Conservation (phyloP, 2,797 vertebrate genomes). For the Phoebastria nigripes region DNA sequence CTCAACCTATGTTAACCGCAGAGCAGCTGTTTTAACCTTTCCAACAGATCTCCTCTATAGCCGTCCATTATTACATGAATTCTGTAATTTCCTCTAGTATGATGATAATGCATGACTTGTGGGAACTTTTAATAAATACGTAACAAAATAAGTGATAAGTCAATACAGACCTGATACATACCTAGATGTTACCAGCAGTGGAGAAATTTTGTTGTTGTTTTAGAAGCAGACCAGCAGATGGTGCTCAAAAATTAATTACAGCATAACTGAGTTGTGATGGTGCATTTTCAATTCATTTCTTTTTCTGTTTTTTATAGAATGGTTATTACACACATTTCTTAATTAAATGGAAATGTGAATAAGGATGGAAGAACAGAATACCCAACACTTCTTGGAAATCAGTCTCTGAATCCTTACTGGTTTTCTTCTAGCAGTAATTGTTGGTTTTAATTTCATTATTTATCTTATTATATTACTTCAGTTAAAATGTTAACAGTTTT, state of each 20-base stretch:
- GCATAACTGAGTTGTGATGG: not conserved
- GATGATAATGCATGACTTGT: not conserved
- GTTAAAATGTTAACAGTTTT: not conserved
- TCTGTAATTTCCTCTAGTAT: not conserved
- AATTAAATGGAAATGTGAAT: not conserved
- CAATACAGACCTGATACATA: not conserved
- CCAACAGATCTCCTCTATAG: not conserved
- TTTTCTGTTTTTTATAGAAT: not conserved
- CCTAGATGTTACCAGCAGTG: not conserved
- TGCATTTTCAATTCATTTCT: not conserved
- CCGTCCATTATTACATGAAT: not conserved
- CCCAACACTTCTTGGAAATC: not conserved
- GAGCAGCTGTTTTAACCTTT: not conserved
- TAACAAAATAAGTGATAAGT: not conserved
- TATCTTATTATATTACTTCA: not conserved
- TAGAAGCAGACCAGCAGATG: slow-evolving; percentile 35
- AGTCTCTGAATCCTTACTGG: not conserved
- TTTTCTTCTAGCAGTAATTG: not conserved
- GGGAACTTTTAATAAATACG: not conserved
- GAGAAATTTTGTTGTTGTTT: not conserved
- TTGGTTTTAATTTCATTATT: not conserved
- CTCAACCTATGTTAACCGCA: not conserved
- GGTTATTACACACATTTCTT: not conserved
- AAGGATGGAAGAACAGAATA: not conserved
- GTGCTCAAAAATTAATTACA: slow-evolving; percentile 17